phyloP scores from a whole-genome alignment of 1,140 invertebrate species.

The Calliopsis andreniformis region DNA sequence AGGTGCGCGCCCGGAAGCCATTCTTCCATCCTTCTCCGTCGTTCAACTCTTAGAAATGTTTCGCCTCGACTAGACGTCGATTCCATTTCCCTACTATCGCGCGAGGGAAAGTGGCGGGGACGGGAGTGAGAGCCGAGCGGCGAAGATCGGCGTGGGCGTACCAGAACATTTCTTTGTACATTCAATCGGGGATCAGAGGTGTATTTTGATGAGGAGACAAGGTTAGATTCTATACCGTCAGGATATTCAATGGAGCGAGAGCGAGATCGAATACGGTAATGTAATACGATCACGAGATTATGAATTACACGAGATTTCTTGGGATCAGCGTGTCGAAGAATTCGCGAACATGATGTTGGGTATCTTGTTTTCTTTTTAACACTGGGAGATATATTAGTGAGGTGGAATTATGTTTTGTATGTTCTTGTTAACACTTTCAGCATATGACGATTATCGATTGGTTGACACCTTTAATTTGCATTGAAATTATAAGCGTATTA shows the following conservation, averaged over 20 bases:
- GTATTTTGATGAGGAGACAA: conserved; percentile 58
- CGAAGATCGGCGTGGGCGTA: conserved; percentile 20
- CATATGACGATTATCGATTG: too few species aligned
- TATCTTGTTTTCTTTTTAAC: too few species aligned
- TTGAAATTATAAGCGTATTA: too few species aligned
- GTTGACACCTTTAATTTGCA: too few species aligned
- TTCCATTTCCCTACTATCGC: conserved; percentile 36
- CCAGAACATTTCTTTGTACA: conserved; percentile 54
- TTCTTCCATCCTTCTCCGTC: conserved; percentile 60
- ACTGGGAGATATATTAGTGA: too few species aligned
- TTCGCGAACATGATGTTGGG: neutral
- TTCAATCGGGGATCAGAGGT: conserved; percentile 54
- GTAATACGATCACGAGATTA: conserved; percentile 8
- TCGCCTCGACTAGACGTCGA: conserved; percentile 53
- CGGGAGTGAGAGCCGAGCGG: neutral
- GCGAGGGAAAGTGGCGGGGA: neutral
- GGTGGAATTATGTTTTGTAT: too few species aligned
- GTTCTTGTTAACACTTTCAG: too few species aligned
- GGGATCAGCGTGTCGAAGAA: neutral
- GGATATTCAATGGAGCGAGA: neutral
- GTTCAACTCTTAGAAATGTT: conserved; percentile 55
- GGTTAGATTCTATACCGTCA: conserved; percentile 42
- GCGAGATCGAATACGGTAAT: conserved; percentile 2
- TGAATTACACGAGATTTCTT: neutral
- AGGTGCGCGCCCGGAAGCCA: conserved; percentile 65